phyloP scores from a whole-genome alignment of 2,113 vertebrate species.

The Rhizomys pruinosus region DNA sequence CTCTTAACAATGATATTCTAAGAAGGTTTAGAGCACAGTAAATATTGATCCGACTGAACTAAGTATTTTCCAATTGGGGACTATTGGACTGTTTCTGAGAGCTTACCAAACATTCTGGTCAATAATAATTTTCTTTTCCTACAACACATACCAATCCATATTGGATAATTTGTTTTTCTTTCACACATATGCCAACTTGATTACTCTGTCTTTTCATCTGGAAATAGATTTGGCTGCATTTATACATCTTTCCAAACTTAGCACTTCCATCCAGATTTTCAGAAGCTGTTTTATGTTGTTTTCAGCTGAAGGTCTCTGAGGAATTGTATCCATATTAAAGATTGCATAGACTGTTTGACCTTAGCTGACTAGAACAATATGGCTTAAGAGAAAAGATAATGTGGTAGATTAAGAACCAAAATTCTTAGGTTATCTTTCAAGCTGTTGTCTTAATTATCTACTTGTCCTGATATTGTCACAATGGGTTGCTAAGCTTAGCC shows the following conservation, averaged over 20 bases:
- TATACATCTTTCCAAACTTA: constrained; percentile 13
- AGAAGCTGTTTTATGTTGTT: background rate
- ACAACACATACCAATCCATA: background rate
- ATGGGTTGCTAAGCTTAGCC: background rate
- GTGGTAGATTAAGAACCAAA: background rate
- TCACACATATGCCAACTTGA: background rate
- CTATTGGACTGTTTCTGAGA: constrained; percentile 25
- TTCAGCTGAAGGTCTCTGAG: background rate
- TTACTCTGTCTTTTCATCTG: background rate
- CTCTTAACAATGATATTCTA: background rate
- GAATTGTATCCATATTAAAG: background rate
- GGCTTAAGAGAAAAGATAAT: background rate
- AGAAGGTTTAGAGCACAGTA: constrained; percentile 31
- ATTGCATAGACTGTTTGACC: background rate
- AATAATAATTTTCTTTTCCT: background rate
- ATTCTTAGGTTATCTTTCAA: background rate
- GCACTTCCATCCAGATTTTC: background rate
- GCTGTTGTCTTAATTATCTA: background rate
- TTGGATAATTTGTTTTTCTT: background rate
- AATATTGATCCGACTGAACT: constrained; percentile 17
- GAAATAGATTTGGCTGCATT: background rate
- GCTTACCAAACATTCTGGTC: constrained; percentile 38
- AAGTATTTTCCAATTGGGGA: constrained; percentile 4
- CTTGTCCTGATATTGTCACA: background rate
- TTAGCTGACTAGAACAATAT: background rate